A percentile compares a stretch with the other conserved stretches of the same genome.
Evolutionary conservation across 2,888 invertebrate species (phyloP).

Genomic region (Aleiodes alternator): DNA sequence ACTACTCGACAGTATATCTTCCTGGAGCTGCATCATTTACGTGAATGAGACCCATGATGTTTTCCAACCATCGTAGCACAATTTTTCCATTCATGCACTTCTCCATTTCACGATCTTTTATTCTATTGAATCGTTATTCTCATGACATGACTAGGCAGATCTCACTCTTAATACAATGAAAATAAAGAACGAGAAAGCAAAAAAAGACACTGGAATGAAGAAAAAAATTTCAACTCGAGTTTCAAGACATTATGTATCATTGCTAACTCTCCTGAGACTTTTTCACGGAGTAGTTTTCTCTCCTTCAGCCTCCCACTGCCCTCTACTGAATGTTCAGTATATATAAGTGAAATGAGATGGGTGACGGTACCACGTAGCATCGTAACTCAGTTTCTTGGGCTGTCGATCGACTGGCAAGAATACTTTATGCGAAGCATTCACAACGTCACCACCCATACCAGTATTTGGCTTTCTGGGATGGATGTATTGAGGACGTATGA

Average conservation of each 20-base stretch:
- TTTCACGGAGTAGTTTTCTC: slow-evolving; percentile 47
- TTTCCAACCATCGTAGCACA: slow-evolving; percentile 54
- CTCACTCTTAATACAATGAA: slow-evolving; percentile 5
- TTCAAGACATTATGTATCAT: slow-evolving; percentile 32
- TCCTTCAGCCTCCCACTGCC: slow-evolving; percentile 42
- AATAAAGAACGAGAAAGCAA: slow-evolving; percentile 15
- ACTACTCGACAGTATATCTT: slow-evolving; percentile 65
- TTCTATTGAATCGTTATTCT: slow-evolving; percentile 22
- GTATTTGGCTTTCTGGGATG: slow-evolving; percentile 14
- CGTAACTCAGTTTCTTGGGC: slow-evolving; percentile 70
- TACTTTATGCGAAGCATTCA: slow-evolving; percentile 71
- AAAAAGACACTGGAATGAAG: slow-evolving; percentile 35
- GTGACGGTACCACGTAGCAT: slow-evolving; percentile 64
- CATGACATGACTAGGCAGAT: slow-evolving; percentile 25
- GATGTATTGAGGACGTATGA: slow-evolving; percentile 41
- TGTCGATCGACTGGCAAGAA: slow-evolving; percentile 69
- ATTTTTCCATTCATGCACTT: slow-evolving; percentile 53
- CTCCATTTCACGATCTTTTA: slow-evolving; percentile 10
- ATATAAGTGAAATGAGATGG: slow-evolving; percentile 44
- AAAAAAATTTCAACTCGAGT: slow-evolving; percentile 25
- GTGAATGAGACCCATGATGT: slow-evolving; percentile 48
- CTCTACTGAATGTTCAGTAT: slow-evolving; percentile 31
- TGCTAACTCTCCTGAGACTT: slow-evolving; percentile 28
- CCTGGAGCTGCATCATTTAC: slow-evolving; percentile 69
- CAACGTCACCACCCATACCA: slow-evolving; percentile 58